Evolutionary conservation across 1,140 invertebrate species (phyloP).

Genomic region (Phymastichus coffea): DNA sequence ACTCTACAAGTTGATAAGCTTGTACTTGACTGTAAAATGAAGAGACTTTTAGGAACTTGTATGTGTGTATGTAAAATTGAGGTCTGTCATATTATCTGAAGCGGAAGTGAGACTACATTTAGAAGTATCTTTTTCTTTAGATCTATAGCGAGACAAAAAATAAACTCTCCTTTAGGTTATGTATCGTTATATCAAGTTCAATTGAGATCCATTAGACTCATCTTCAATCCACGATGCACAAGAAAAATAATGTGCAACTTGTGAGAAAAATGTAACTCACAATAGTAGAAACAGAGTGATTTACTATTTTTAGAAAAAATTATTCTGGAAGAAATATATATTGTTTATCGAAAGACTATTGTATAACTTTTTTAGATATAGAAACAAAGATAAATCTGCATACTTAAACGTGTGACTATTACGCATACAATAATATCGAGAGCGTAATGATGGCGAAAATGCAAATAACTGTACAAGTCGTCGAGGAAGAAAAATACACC

Average conservation of each 20-base stretch:
- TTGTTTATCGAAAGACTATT: no score
- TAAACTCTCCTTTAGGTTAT: not conserved
- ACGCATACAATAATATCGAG: constrained; percentile 4
- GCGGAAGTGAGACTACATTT: constrained; percentile 2
- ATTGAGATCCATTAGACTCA: not conserved
- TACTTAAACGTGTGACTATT: constrained; percentile 28
- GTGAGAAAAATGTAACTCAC: no score
- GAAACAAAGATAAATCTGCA: no score
- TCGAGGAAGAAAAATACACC: not conserved
- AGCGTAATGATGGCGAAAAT: constrained; percentile 17
- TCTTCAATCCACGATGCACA: no score
- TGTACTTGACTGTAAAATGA: constrained; percentile 9
- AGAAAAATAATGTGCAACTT: not conserved
- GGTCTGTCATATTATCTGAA: constrained; percentile 6
- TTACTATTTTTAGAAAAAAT: no score
- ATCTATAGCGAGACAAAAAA: not conserved
- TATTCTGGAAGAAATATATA: no score
- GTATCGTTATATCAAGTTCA: not conserved
- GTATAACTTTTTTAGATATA: no score
- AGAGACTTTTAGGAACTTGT: constrained; percentile 23
- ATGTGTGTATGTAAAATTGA: constrained; percentile 12
- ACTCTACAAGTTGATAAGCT: constrained; percentile 2
- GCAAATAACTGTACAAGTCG: constrained; percentile 27
- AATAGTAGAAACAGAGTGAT: no score
- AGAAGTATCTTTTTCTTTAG: no score